These are phyloP conservation scores for Eurystomus glaucurus DNA, from an alignment of 2,797 vertebrate species.

Conservation along the genomic window DNA sequence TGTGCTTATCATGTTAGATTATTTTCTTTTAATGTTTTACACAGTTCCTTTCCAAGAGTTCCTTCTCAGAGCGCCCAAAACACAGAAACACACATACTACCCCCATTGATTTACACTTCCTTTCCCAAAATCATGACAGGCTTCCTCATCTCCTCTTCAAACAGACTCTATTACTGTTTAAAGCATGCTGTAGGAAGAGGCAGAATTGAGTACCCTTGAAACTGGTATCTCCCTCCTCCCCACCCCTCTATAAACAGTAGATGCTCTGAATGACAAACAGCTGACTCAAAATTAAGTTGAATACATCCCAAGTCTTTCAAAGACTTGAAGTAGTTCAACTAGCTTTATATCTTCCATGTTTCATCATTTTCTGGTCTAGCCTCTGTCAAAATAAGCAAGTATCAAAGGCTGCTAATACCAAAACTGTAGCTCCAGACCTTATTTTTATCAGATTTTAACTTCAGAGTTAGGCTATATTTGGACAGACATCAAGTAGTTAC, in stretches of 20 bases:
- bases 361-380: accelerated
- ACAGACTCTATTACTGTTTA: background rate
- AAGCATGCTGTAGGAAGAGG: background rate
- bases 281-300: background rate
- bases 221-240: accelerated
- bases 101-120: background rate
- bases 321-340: background rate
- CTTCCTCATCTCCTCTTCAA: background rate
- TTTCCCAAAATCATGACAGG: background rate
- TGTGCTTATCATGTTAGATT: background rate
- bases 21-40: background rate
- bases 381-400: background rate
- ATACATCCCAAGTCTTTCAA: background rate
- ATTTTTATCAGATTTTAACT: background rate
- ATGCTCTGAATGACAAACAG: background rate
- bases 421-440: background rate
- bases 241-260: background rate
- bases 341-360: background rate
- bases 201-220: background rate
- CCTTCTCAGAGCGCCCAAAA: background rate
- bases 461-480: background rate
- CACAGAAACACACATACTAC: background rate
- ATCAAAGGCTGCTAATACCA: background rate
- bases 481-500: background rate
- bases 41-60: background rate